Evolutionary conservation across 2,888 invertebrate species (phyloP).

Genomic region (Copidosoma aretas): DNA sequence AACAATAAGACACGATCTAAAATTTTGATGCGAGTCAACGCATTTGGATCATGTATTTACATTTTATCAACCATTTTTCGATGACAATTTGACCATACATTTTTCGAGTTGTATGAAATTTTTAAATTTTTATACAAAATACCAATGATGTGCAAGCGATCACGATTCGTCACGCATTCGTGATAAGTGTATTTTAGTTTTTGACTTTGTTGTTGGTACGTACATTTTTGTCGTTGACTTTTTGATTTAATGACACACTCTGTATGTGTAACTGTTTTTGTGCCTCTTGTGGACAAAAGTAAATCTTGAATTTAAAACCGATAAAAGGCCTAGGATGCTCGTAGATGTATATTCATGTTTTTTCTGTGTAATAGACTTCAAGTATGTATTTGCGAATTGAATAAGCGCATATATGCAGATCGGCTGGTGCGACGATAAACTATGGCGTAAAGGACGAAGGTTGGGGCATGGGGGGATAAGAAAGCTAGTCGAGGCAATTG

Average conservation of each 20-base stretch:
- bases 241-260: background rate
- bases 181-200: slow-evolving; percentile 10
- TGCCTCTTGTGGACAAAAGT: background rate
- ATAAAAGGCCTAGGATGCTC: slow-evolving; percentile 57
- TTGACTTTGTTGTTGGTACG: background rate
- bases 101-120: slow-evolving; percentile 2
- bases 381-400: slow-evolving; percentile 28
- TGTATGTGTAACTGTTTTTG: background rate
- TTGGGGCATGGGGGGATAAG: slow-evolving; percentile 8
- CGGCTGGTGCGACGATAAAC: slow-evolving; percentile 3
- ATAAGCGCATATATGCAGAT: slow-evolving; percentile 19
- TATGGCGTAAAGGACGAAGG: slow-evolving; percentile 1
- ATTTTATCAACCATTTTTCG: background rate
- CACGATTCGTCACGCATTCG: slow-evolving; percentile 33
- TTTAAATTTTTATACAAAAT: slow-evolving; percentile 13
- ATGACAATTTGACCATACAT: background rate
- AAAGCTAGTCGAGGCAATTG: slow-evolving; percentile 17
- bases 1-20: background rate
- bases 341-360: slow-evolving; percentile 45
- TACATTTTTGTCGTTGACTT: background rate
- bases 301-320: background rate
- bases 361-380: slow-evolving; percentile 23
- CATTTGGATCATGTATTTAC: too few relatives aligned
- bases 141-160: slow-evolving; percentile 19
- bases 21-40: background rate